phyloP scores from a whole-genome alignment of 2,797 vertebrate species.

The Oophaga sylvatica region DNA sequence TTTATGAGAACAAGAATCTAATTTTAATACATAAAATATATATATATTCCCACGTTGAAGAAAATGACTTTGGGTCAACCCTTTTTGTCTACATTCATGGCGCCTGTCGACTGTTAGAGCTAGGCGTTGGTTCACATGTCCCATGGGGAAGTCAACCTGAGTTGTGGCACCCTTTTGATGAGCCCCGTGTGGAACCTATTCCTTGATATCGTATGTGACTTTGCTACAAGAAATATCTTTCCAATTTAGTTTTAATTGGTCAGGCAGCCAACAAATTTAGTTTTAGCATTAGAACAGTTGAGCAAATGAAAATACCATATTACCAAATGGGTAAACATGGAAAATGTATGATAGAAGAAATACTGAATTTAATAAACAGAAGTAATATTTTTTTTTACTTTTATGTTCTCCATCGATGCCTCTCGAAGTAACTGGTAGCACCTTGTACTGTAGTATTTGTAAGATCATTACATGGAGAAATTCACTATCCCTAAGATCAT shows the following conservation, averaged over 20 bases:
- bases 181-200: not conserved
- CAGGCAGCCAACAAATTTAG: not conserved
- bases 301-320: not conserved
- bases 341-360: not conserved
- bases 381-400: not conserved
- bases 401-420: not conserved
- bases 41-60: not conserved
- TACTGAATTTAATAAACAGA: not conserved
- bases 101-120: not conserved
- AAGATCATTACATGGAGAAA: slow-evolving; percentile 12
- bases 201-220: not conserved
- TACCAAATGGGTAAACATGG: not conserved
- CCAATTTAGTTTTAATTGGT: not conserved
- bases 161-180: not conserved
- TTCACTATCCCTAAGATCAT: not conserved
- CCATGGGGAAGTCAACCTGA: not conserved
- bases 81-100: not conserved
- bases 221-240: not conserved
- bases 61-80: not conserved
- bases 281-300: not conserved
- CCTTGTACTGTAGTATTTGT: slow-evolving; percentile 9
- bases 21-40: not conserved
- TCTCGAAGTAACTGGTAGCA: slow-evolving; percentile 26
- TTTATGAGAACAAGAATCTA: not conserved
- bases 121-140: not conserved